These are phyloP conservation scores for Rhinoptilus africanus DNA, from an alignment of 2,113 vertebrate genomes.

Conservation along the genomic window DNA sequence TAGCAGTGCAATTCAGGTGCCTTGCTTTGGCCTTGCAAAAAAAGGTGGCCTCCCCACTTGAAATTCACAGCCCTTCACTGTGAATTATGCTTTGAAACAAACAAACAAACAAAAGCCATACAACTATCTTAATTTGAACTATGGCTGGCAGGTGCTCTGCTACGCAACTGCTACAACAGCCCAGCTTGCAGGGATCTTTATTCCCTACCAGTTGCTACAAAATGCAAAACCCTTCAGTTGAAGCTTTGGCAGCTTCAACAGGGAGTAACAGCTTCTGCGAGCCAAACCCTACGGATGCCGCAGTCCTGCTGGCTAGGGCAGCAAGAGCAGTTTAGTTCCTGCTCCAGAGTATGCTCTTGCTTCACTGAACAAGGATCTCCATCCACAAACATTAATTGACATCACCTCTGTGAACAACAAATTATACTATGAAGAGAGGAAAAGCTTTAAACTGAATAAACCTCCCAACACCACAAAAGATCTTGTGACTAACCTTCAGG, in stretches of 20 bases:
- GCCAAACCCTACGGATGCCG: not conserved
- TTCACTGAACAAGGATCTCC: not conserved
- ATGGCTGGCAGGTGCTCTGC: not conserved
- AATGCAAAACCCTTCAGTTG: not conserved
- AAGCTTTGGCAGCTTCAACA: not conserved
- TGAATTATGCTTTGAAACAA: not conserved
- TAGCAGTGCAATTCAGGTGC: not conserved
- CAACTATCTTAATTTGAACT: not conserved
- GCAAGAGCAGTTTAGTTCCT: not conserved
- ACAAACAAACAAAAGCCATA: fast-evolving
- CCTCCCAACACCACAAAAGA: not conserved
- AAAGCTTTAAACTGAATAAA: not conserved
- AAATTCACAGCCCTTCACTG: not conserved
- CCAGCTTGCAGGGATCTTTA: not conserved
- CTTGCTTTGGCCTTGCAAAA: not conserved
- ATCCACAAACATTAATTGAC: not conserved
- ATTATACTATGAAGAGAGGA: not conserved
- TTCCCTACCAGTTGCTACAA: not conserved
- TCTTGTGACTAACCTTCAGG: not conserved
- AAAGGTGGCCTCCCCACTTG: not conserved
- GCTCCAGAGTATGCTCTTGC: not conserved
- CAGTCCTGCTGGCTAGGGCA: not conserved
- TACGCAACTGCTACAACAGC: not conserved
- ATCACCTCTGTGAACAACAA: not conserved
- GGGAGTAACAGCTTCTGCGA: not conserved